Evolutionary conservation across 2,888 invertebrate genomes (phyloP), one percentile per base, ranked within the genome.

Genomic region (Cerceris rybyensis): DNA sequence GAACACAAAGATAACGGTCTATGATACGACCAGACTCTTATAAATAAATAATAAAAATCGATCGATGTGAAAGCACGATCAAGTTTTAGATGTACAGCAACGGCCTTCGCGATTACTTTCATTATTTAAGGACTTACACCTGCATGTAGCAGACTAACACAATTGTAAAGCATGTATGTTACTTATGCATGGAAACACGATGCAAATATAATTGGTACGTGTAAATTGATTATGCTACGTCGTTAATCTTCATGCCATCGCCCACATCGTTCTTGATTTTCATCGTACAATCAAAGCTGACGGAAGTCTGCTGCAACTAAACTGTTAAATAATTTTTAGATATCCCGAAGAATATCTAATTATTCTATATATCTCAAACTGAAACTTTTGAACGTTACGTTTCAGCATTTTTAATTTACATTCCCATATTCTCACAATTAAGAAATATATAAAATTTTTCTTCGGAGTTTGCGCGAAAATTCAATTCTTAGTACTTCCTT

Each of bases 161-260:
- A 41, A 82, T 73, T 73, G 63, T 74, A 70, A 80, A 14, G 60
- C 43, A 66, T 73, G 41, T 71, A 69, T 28, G 17, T 59, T 68
- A 66, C 69, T 65, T 64, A 17, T 70, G 61, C 59, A 69, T 61
- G 70, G 66, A 61, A 70, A 73, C 60, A 70, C 67, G 69, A 75
- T 46, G 54, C 63, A 79, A 75, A 79, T 75, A 71, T 75, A 71
- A 75, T 59, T 79, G 70, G 17, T 70, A 68, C 41, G 49, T 75
- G 60, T 54, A 16, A 75, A 59, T 65, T 61, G 63, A 66, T 55
- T 41, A 16, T 28, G 43, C 17, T 8, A 14, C 42, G 9, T 28
- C 2, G 41, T n/a, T 50, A 57, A 14, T 59, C n/a, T 42, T 42
- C 16, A 46, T 16, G 28, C 42, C 41, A 11, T 50, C 13, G n/a